Base-by-base conservation (phyloP, 2,113 vertebrate genomes). In the Elachura formosa region DNA sequence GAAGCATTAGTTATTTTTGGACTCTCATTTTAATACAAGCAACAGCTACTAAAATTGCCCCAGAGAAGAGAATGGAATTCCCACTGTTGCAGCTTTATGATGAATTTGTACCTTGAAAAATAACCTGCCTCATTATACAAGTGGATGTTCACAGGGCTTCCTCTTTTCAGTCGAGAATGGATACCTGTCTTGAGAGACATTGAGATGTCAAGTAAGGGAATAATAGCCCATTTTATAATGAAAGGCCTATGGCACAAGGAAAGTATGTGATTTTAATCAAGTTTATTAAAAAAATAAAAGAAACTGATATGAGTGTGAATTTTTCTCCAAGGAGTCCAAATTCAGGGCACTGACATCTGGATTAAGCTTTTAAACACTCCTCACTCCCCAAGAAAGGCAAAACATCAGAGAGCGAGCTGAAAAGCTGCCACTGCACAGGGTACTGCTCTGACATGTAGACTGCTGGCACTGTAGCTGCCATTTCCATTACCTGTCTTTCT, bases 391-490 rank as follows among this genome's bases (percentile, higher is more conserved):
- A 4, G 26, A 81, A 78, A 55, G 52, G 6, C 12, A 74, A 58
- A 67, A 78, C 9, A 2, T 13, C 8, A 61, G 40, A 45, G 2
- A 76, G 1, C 17, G 83, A 36, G 19, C 38, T 59, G 26, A n/a
- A 81, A 66, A 68, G 3, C 3, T 43, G 78, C 23, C 62, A 31
- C 28, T 52, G 19, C 56, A 2, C 34, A 45, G 23, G 4, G 8
- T 10, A 36, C 12, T 38, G 34, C 56, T 84, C 34, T 82, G 33
- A 22, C 25, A 49, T 0, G 0, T 20, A 25, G 48, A 2, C 28
- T 43, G 10, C 20, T 52, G 45, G 17, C 14, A 54, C 1, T 3
- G 15, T 28, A 14, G 10, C 41, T 19, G 40, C 12, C 19, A 20
- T 61, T 88, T 76, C 62, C 23, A 48, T 33, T n/a, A 29, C 25